Evolutionary conservation across 1,140 invertebrate genomes (phyloP).

Genomic region (Heliconius hermathena): DNA sequence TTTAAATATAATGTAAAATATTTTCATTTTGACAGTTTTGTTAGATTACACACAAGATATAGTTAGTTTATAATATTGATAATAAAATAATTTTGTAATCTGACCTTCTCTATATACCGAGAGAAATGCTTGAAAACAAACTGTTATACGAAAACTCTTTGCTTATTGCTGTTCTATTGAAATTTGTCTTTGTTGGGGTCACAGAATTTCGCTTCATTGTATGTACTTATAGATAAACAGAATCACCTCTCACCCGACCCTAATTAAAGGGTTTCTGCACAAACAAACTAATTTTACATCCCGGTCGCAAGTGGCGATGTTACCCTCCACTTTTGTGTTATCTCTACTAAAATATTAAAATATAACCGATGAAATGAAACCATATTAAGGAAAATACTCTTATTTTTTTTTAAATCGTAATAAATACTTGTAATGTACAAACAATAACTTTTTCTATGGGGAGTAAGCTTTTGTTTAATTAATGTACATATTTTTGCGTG

Average conservation of each 20-base stretch:
- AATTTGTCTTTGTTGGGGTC: conserved; percentile 1
- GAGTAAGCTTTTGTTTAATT: no score
- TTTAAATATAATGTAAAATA: background rate
- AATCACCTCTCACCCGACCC: conserved; percentile 5
- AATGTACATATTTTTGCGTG: no score
- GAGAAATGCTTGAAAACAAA: background rate
- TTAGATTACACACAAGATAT: no score
- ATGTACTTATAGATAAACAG: background rate
- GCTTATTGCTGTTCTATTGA: conserved; percentile 14
- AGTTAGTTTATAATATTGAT: no score
- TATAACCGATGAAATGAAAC: background rate
- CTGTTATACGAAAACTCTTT: background rate
- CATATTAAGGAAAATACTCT: background rate
- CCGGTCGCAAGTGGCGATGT: background rate
- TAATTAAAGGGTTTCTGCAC: conserved; percentile 18
- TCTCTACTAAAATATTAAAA: conserved; percentile 19
- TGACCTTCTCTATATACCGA: background rate
- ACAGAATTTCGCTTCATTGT: background rate
- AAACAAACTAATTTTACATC: conserved; percentile 21
- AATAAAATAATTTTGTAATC: background rate
- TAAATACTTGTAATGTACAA: background rate
- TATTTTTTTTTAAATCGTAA: background rate
- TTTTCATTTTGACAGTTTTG: background rate
- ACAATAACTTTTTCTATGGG: no score
- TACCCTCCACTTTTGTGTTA: conserved; percentile 12